Evolutionary conservation across 2,888 invertebrate species (phyloP), one percentile per base, ranked within the genome.

Genomic region (Xiphydria camelus): DNA sequence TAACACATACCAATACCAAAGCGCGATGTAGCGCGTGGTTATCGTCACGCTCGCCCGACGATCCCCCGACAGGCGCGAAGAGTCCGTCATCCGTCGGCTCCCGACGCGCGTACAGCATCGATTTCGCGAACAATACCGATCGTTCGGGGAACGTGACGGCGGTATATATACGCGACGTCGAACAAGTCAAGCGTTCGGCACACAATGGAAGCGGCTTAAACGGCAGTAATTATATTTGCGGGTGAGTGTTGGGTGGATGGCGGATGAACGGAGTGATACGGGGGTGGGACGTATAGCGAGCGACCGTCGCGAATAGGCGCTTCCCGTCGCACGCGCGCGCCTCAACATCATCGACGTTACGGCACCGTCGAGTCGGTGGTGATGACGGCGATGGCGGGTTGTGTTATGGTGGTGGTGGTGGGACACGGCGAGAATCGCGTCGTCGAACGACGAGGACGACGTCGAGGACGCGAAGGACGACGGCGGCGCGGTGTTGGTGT

Each of bases 211-310:
- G 50, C 67, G 63, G 73, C 66, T 73, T 74, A 73, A 74, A 73
- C 71, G 71, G 51, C 67, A 70, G 73, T 74, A 74, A 74, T 74
- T 74, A 74, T 72, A 73, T 74, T 74, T 72, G 70, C 64, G 65
- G 65, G 60, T 58, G 68, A 66, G 66, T 65, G 66, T 68, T 57
- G 58, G 55, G 49, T 54, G 50, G 57, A 52, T 52, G 43, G 59
- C 15, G 29, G 29, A 29, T 29, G 29, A 9, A 29, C 9, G 15
- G 29, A 14, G 14, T 12, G 29, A 12, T 29, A 29, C 26, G 5
- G 26, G 29, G 29, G 12, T 29, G 29, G 15, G 29, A 29, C 9
- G 29, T n/a, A n/a, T n/a, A n/a, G n/a, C n/a, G n/a, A n/a, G 29
- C 12, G 29, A 14, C 29, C 29, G 29, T 12, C 29, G 15, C 29